phyloP scores from a whole-genome alignment of 2,888 invertebrate species.

The Acrobasis repandana region DNA sequence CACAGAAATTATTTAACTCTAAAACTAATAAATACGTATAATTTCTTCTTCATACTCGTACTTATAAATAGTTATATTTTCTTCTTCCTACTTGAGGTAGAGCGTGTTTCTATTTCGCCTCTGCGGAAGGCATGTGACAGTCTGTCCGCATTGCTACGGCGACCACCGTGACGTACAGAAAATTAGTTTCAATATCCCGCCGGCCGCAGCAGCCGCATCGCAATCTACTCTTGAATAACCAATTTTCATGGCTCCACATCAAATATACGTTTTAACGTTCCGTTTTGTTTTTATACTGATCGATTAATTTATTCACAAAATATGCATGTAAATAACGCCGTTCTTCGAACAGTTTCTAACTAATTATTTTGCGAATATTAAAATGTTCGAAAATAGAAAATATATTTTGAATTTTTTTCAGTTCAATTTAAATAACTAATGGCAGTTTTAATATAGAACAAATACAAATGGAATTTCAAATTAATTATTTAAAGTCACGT shows the following conservation, averaged over 20 bases:
- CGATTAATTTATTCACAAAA: not conserved
- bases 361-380: not conserved
- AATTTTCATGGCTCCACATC: conserved; percentile 3
- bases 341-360: no score
- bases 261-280: conserved; percentile 1
- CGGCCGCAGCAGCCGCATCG: conserved; percentile 57
- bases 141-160: conserved; percentile 44
- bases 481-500: no score
- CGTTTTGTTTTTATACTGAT: not conserved
- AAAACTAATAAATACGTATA: no score
- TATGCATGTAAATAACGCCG: not conserved
- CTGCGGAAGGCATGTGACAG: conserved; percentile 46
- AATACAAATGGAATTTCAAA: no score
- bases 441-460: no score
- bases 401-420: no score
- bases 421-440: no score
- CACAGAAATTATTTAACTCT: no score
- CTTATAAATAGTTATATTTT: no score
- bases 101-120: not conserved
- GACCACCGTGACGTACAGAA: conserved; percentile 62
- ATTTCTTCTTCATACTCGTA: not conserved
- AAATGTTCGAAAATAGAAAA: no score
- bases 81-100: not conserved
- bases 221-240: conserved; percentile 44
- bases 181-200: conserved; percentile 70